Evolutionary conservation across 2,888 invertebrate genomes (phyloP), one percentile per base, ranked within the genome.

Genomic region (Mechanitis messenoides): DNA sequence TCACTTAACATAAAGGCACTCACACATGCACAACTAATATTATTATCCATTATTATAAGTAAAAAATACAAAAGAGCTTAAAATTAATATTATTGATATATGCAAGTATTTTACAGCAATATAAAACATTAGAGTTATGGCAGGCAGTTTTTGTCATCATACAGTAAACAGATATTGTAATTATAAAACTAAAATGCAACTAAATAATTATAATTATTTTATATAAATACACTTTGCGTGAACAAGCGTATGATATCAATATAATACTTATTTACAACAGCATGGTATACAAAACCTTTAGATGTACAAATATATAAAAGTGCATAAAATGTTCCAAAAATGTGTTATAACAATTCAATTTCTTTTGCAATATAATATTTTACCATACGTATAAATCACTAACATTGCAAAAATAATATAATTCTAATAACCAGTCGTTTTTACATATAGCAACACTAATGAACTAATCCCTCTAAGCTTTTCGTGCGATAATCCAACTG

Each of bases 251-350:
- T 56, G 61, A 64, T 69, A 68, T 70, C 63, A 68, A 45, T 58
- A 59, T 64, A 63, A 54, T 53, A 79, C 79, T 74, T 71, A 70
- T 72, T 76, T 76, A 78, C 81, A 83, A 84, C 79, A 20, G 84
- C 81, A 81, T 75, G 73, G 77, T 76, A 79, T 84, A 84, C 80
- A 84, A 83, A 83, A 83, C 76, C 70, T 68, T 75, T 72, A 74
- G 77, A 83, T 84, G 82, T 87, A 87, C 83, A 89, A 87, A 85
- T 87, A 84, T 87, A 84, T 87, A 87, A 87, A 87, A 83, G 85
- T 87, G 87, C 87, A 81, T 87, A 87, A 88, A 89, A 83, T 82
- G 84, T 86, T 88, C 84, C 86, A 88, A 88, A 89, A 88, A 83
- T 83, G 85, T 84, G 83, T 81, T 71, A 75, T 77, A 81, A 81